phyloP scores from a whole-genome alignment of 2,113 vertebrate genomes.

The Benitochromis conjunctus region DNA sequence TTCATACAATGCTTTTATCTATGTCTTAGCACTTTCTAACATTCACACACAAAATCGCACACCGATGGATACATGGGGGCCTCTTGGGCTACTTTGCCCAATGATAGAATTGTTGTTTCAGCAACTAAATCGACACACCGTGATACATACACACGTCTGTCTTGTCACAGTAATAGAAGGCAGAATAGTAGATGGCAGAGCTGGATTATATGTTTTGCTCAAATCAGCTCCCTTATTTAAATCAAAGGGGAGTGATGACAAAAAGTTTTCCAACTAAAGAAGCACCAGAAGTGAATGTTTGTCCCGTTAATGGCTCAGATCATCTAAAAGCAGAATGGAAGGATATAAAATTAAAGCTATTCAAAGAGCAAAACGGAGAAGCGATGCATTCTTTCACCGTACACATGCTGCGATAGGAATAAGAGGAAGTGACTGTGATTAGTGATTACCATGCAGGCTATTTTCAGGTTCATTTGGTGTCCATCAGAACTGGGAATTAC shows the following conservation, averaged over 20 bases:
- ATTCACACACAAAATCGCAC: neutral
- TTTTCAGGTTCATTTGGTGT: neutral
- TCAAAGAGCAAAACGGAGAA: neutral
- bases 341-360: neutral
- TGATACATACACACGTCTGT: neutral
- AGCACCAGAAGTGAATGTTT: neutral
- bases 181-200: too few relatives aligned
- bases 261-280: neutral
- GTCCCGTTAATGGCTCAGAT: neutral
- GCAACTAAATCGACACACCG: neutral
- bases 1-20: too few relatives aligned
- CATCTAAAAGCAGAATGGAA: neutral
- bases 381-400: neutral
- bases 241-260: neutral
- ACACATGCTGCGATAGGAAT: neutral
- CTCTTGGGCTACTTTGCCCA: rapidly evolving
- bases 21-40: neutral
- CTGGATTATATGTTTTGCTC: neutral
- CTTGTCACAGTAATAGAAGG: neutral
- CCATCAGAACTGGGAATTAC: neutral
- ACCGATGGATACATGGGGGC: neutral
- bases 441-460: neutral
- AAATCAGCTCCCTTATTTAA: neutral
- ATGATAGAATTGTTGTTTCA: neutral
- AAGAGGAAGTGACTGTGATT: neutral